Conservation (phyloP, 2,888 invertebrate species). For the Caenorhabditis sp. region DNA sequence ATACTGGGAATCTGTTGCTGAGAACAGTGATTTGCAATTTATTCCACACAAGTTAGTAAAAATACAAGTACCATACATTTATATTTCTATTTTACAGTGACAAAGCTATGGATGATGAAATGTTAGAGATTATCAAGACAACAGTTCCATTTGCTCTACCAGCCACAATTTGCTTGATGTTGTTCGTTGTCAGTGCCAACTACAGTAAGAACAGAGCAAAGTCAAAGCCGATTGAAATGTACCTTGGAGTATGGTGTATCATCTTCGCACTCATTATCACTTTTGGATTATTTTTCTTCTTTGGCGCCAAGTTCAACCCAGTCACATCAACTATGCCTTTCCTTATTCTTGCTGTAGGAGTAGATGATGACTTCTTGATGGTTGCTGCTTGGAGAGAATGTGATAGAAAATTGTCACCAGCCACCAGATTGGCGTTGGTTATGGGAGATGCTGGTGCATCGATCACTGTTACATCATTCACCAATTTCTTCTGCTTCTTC, state of each 20-base stretch:
- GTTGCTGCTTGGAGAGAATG: conserved; percentile 70
- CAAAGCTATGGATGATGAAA: conserved; percentile 70
- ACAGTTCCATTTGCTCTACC: conserved; percentile 69
- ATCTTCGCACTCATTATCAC: conserved; percentile 65
- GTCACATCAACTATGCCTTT: conserved; percentile 71
- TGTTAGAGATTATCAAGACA: conserved; percentile 67
- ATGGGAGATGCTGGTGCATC: conserved; percentile 70
- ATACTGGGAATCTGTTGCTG: conserved; percentile 64
- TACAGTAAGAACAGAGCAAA: conserved; percentile 47
- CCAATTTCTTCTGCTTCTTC: conserved; percentile 70
- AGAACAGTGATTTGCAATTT: conserved; percentile 63
- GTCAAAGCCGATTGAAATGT: conserved; percentile 70
- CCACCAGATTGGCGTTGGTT: conserved; percentile 56
- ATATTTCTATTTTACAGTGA: too few relatives aligned
- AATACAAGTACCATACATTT: too few relatives aligned
- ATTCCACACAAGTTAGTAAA: conserved; percentile 69
- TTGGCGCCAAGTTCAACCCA: conserved; percentile 68
- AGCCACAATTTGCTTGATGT: conserved; percentile 64
- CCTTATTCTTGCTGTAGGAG: conserved; percentile 67
- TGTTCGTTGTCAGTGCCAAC: conserved; percentile 67
- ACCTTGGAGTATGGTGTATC: conserved; percentile 67
- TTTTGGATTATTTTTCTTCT: conserved; percentile 67
- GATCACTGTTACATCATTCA: conserved; percentile 70
- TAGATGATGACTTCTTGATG: conserved; percentile 70
- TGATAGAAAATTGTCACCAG: conserved; percentile 50